These are phyloP conservation scores for Fragum fragum DNA, from an alignment of 2,888 invertebrate species.

Conservation along the genomic window DNA sequence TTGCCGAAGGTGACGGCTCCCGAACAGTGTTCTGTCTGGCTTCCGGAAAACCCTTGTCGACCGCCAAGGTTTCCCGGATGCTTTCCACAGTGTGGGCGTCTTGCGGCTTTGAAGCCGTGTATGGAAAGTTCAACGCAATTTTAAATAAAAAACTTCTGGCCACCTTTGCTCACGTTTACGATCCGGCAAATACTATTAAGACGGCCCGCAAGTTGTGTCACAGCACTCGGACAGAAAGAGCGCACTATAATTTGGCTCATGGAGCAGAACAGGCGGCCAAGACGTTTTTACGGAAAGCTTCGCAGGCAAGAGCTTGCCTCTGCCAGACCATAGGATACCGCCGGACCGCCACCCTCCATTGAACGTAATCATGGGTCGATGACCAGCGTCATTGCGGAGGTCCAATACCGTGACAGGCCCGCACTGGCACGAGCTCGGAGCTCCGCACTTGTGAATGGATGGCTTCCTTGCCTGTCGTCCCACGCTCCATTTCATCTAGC, in stretches of 20 bases:
- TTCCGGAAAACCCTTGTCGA: neutral
- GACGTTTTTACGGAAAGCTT: neutral
- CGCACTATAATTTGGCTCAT: neutral
- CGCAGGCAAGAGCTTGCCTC: neutral
- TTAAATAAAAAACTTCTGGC: neutral
- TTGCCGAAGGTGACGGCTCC: neutral
- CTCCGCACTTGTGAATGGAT: too few relatives aligned
- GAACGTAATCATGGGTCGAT: too few relatives aligned
- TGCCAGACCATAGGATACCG: too few relatives aligned
- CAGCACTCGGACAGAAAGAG: neutral
- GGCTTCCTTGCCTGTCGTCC: neutral
- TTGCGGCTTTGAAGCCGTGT: neutral
- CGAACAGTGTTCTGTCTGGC: neutral
- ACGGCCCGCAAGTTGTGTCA: neutral
- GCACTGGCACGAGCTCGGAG: too few relatives aligned
- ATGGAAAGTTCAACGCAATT: neutral
- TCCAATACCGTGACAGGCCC: too few relatives aligned
- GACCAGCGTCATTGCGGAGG: neutral
- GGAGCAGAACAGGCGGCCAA: neutral
- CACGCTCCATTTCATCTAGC: neutral
- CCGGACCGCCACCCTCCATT: too few relatives aligned
- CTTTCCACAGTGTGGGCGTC: neutral
- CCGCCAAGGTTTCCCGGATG: neutral
- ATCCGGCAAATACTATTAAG: neutral
- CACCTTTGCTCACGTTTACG: neutral